Evolutionary conservation across 1,140 invertebrate genomes (phyloP), one percentile per base, ranked within the genome.

Genomic region (Hylaeus anthracinus): DNA sequence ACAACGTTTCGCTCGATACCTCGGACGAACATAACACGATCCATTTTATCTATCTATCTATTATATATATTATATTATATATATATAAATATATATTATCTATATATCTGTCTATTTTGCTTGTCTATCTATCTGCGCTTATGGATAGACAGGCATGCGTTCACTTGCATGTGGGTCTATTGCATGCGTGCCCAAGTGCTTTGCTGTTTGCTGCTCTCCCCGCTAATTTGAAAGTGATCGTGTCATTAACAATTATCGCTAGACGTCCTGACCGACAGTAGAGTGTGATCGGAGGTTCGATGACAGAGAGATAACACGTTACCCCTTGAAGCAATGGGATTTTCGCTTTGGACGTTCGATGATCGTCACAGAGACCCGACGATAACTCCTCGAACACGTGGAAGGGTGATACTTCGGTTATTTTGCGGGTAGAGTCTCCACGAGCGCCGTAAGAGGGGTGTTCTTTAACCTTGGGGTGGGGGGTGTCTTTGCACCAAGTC

Each of bases 111-210:
- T 74, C 88, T 94, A 92, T 94, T 94, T 93, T 93, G 67, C 69
- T 82, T 82, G 66, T 81, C 82, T 79, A 72, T 79, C 77, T 79
- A 79, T 79, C 75, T 63, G 43, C 61, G 70, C 61, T 39, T 71
- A 79, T 56, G 63, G 77, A 79, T 79, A 79, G 77, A 79, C 71
- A 79, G 77, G 61, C 77, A 73, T 83, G 74, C 51, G 73, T 81
- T 87, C 78, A 87, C 78, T 88, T 93, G 92, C 92, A 93, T 93
- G 92, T 92, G 90, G 90, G 91, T 90, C 90, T 92, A 91, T 90
- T 93, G 92, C 92, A 93, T 92, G 92, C 89, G 87, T 90, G 77
- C 77, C 90, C 91, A 92, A 90, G 83, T 90, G 92, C 91, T 93
- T 93, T 89, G 91, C 92, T 93, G 89, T 92, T 88, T 89, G 90